Base-by-base conservation (phyloP, 2,888 invertebrate species). In the Dusona sp. region DNA sequence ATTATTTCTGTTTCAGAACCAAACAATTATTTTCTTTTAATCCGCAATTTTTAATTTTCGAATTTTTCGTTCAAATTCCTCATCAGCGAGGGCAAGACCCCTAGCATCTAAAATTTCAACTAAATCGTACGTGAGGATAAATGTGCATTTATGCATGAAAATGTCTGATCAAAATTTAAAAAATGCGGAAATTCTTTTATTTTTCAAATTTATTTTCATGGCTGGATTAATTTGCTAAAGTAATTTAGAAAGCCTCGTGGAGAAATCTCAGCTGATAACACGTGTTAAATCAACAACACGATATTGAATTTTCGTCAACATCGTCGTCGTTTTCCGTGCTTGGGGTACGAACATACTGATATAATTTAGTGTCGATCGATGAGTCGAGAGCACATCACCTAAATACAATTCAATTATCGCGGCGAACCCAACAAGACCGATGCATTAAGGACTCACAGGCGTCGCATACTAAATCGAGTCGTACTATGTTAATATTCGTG, bases 371-470 rank as follows among this genome's bases (percentile, higher is more conserved):
- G 48, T 16, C 79, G 83, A 81, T 83, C 86, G 86, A 87, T 84
- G 77, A 83, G 80, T 54, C 65, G 33, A 25, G 48, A 36, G 48
- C 64, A 70, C 78, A 77, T 45, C 73, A 74, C 78, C 80, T 74
- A 81, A 80, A 79, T 61, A 67, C 83, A 80, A 87, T 85, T 87
- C 65, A 77, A 85, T 87, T 86, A 83, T 87, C 85, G 78, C 73
- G 77, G 19, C 79, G 67, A 84, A 57, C 65, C 64, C 45, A 38
- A 48, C 75, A 33, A 72, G 48, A 57, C 51, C 25, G 67, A 65
- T 70, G 73, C 70, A 36, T 22, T 22, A 36, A 33, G 73, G 25
- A 38, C 38, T 22, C 25, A 16, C 25, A 74, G 57, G 57, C 25
- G 36, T 42, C 38, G 36, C 19, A 25, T 54, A 29, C 48, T 3